Evolutionary conservation across 1,140 invertebrate species (phyloP), one percentile per base, ranked within the genome.

Genomic region (Diploscapter pachys): DNA sequence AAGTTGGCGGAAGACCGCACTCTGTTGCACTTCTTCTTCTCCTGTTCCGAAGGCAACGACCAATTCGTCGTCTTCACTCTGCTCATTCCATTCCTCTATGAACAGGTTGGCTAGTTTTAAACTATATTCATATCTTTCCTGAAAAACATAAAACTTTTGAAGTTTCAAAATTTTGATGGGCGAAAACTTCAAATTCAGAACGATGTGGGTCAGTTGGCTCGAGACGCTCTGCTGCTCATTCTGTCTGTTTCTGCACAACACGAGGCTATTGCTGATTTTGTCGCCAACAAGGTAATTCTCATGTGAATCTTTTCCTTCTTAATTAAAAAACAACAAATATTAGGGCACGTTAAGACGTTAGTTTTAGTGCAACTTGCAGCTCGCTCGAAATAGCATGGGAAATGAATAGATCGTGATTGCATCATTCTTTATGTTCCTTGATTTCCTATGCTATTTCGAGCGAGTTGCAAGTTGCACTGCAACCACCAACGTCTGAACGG

Each of bases 141-240:
- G 31, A 31, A 31, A 31, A 31, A 31, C 31, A 31, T 31, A 31
- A 31, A 31, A 31, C 31, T 31, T 31, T 31, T 31, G 31, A 31
- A 31, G 31, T 31, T 31, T 31, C 0, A 31, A 31, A 31, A 31
- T 31, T 31, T 31, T 31, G 31, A 31, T 31, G 31, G 1, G 31
- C 31, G 1, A 1, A 31, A 31, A 52, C n/a, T 52, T n/a, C 50
- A 2, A 5, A 5, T 72, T 72, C 54, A 96, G 83, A 94, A 93
- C 74, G 89, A 90, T 53, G 89, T 93, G 57, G 95, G 95, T 0
- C 93, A 96, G 86, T 91, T 94, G 85, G 93, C 95, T 51, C 89
- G 95, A 73, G 95, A 98, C 88, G 93, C 94, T 2, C 88, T 98
- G 64, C 87, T 98, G 54, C 89, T 97, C 4, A 95, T 95, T 82